These are phyloP conservation scores for Coryphaenoides rupestris DNA, from an alignment of 2,113 vertebrate genomes.

Conservation along the genomic window DNA sequence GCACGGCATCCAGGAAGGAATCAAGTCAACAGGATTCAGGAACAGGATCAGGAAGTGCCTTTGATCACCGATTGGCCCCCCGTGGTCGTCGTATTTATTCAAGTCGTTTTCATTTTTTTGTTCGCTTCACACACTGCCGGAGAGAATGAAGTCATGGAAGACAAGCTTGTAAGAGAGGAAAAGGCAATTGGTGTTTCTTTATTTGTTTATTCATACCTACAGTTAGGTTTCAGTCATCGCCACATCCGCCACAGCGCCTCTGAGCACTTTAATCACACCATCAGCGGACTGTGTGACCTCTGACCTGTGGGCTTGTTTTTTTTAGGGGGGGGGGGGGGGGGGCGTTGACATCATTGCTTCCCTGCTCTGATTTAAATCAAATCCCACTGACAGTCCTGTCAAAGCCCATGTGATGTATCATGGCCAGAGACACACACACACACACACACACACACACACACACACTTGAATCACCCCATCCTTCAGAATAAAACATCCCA, in stretches of 20 bases:
- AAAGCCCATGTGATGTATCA: constrained; percentile 1
- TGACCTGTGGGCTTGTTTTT: background rate
- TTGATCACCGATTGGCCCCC: constrained; percentile 10
- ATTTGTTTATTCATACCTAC: background rate
- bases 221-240: constrained; percentile 11
- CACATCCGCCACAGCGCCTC: constrained; percentile 24
- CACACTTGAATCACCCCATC: too few relatives aligned
- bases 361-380: constrained; percentile 58
- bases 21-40: constrained; percentile 2
- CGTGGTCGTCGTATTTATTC: constrained; percentile 13
- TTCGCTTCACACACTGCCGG: background rate
- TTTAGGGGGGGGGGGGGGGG: constrained; percentile 26
- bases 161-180: background rate
- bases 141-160: background rate
- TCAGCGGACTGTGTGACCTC: constrained; percentile 30
- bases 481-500: too few relatives aligned
- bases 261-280: constrained; percentile 35
- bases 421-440: constrained; percentile 13
- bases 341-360: constrained; percentile 40
- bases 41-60: too few relatives aligned
- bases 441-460: too few relatives aligned
- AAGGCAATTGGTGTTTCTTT: background rate
- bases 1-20: too few relatives aligned
- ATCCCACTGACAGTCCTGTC: constrained; percentile 25
- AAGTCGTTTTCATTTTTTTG: background rate